These are phyloP conservation scores for Centropus bengalensis DNA, from an alignment of 2,113 vertebrate species.

Conservation along the genomic window DNA sequence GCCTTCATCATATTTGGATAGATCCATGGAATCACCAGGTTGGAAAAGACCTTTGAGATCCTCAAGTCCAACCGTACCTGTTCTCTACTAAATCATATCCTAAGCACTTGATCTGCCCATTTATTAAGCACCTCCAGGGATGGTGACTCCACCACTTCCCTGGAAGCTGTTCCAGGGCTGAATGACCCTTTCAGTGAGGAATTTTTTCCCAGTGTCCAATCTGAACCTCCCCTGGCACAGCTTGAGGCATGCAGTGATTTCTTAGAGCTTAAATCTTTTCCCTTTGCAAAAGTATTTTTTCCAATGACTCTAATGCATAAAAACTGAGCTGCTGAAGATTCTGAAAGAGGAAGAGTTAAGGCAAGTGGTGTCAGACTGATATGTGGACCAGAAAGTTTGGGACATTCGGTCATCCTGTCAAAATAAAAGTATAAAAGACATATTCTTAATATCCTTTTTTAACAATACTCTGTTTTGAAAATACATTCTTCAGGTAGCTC, in stretches of 20 bases:
- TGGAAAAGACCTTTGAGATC: no score
- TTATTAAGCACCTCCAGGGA: no score
- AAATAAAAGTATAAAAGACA: neutral
- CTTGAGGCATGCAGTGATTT: neutral
- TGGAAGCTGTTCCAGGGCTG: no score
- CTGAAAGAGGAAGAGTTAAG: neutral
- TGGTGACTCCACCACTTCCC: no score
- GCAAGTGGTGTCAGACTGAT: neutral
- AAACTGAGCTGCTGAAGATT: neutral
- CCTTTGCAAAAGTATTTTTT: neutral
- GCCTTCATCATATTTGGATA: neutral
- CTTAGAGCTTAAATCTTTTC: neutral
- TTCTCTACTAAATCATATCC: no score
- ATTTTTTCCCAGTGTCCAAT: no score
- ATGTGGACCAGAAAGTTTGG: neutral
- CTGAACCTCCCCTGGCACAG: no score
- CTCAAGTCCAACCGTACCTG: no score
- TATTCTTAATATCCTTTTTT: neutral
- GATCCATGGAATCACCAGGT: neutral
- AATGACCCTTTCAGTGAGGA: no score
- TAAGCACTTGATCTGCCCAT: no score
- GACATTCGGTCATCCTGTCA: neutral
- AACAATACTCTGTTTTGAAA: conserved; percentile 49
- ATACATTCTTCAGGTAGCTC: conserved; percentile 79
- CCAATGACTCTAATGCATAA: neutral